Evolutionary conservation across 2,797 vertebrate genomes (phyloP).

Genomic region (Apodemus agrarius): DNA sequence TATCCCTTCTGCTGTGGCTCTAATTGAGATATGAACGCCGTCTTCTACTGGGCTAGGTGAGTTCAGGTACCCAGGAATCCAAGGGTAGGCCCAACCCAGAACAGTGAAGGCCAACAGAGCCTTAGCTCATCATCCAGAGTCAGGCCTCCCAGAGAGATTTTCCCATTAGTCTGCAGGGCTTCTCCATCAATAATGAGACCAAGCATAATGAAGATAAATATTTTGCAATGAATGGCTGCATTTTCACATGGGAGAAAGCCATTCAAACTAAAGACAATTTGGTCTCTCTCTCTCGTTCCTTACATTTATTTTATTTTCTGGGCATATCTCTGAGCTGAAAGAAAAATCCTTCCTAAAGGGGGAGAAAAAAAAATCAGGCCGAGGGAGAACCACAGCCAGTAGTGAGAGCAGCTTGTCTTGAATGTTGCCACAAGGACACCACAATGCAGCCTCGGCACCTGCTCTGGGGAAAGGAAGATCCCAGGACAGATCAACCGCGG

Average conservation of each 20-base stretch:
- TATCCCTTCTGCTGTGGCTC: neutral
- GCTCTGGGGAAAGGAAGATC: neutral
- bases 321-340: slow-evolving; percentile 46
- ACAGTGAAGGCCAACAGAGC: slow-evolving; percentile 9
- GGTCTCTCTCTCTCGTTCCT: slow-evolving; percentile 33
- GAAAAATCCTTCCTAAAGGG: neutral
- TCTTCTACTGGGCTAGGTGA: neutral
- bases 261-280: slow-evolving; percentile 70
- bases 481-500: too few relatives aligned
- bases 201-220: slow-evolving; percentile 76
- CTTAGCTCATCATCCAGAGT: slow-evolving; percentile 53
- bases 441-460: neutral
- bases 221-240: slow-evolving; percentile 69
- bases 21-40: fast-evolving
- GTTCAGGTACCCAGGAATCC: neutral
- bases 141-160: slow-evolving; percentile 69
- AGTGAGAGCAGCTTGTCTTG: neutral
- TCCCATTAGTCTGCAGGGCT: slow-evolving; percentile 62
- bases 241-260: slow-evolving; percentile 66
- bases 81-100: neutral
- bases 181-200: slow-evolving; percentile 73
- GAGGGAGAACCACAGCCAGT: neutral
- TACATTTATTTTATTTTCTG: slow-evolving; percentile 70
- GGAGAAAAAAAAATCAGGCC: slow-evolving; percentile 14
- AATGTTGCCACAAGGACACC: neutral